Evolutionary conservation across 1,140 invertebrate genomes (phyloP), one percentile per base, ranked within the genome.

Genomic region (Octopus sinensis): DNA sequence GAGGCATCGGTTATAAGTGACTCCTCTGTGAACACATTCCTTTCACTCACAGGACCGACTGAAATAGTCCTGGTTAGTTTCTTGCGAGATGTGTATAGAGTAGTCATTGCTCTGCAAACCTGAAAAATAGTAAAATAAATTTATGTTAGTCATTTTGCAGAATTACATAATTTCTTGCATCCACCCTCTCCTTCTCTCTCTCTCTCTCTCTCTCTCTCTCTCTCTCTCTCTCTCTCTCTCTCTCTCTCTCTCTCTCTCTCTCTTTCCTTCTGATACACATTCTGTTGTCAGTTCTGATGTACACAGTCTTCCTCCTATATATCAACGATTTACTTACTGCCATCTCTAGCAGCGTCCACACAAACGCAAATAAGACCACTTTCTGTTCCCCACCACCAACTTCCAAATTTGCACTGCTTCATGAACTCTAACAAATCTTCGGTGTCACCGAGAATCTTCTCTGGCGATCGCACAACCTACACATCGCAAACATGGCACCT

Each of bases 181-280:
- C 17, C 56, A 12, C 56, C 17, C 56, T 62, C 56, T 62, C 56
- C 17, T 17, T 62, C 56, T 62, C 56, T 62, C 56, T 62, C 56
- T 62, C 56, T 62, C 56, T 62, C 56, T 62, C 56, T 62, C 56
- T 62, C 56, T 62, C 56, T 62, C 56, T 62, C 56, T 62, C 56
- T 62, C 56, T 62, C 56, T 62, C 56, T 62, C 56, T 62, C 56
- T 62, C 56, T 62, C 56, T 62, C 56, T 62, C 56, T 62, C 56
- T 62, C 56, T 62, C 56, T 62, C 9, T 62, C 56, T 62, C 56
- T 17, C 17, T 62, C 56, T 62, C 56, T 62, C 56, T 62, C 17
- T 17, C 56, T 62, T 12, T 62, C 17, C 4, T 1, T 62, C 56
- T 62, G 56, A 43, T 43, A 43, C 30, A 43, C 30, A 43, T 43